Evolutionary conservation across 2,888 invertebrate species (phyloP).

Genomic region (Drosophila ezoana): DNA sequence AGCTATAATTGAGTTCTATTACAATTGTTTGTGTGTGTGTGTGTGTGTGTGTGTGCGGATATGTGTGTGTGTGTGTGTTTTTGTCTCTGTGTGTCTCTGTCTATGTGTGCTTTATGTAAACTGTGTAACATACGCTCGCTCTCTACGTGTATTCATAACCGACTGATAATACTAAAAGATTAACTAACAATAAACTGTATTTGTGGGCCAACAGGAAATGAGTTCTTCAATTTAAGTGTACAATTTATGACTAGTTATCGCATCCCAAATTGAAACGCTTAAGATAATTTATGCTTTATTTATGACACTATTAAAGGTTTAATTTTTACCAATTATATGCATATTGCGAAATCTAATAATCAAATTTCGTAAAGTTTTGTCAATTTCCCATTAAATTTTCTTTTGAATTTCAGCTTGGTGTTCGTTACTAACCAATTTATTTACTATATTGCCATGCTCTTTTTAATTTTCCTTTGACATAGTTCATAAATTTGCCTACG

Average conservation of each 20-base stretch:
- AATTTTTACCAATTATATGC: no score
- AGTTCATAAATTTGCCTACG: no score
- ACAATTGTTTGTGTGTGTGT: not conserved
- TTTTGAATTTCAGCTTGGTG: no score
- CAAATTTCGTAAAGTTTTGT: no score
- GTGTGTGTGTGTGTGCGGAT: not conserved
- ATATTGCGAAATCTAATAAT: no score
- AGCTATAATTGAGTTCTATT: slow-evolving; percentile 7
- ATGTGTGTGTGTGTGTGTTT: not conserved
- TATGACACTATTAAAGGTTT: no score
- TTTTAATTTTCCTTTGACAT: no score
- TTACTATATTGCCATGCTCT: no score
- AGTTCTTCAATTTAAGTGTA: not conserved
- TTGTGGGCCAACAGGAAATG: slow-evolving; percentile 29
- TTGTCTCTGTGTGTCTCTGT: not conserved
- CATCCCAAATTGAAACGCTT: not conserved
- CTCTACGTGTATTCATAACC: slow-evolving; percentile 1
- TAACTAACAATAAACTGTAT: slow-evolving; percentile 45
- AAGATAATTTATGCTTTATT: not conserved
- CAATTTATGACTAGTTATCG: not conserved
- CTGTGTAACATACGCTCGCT: slow-evolving; percentile 9
- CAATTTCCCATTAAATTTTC: no score
- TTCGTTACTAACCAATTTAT: no score
- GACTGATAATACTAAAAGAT: slow-evolving; percentile 9
- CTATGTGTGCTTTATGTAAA: slow-evolving; percentile 15